phyloP scores from a whole-genome alignment of 2,113 vertebrate species.

The Pelobates fuscus region DNA sequence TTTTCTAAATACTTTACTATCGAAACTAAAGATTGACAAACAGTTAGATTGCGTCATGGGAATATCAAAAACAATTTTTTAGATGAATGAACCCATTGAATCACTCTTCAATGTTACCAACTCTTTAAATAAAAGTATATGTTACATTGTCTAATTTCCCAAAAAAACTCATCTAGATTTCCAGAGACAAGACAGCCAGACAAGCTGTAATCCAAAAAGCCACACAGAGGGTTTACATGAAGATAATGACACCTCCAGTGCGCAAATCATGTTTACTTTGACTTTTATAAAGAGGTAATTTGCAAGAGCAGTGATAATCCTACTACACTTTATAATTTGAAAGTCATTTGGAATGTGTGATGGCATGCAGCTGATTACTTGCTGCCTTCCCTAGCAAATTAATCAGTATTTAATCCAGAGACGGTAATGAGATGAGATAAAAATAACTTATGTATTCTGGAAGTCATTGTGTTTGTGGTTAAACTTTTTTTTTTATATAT shows the following conservation, averaged over 20 bases:
- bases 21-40: too few relatives aligned
- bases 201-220: slow-evolving; percentile 54
- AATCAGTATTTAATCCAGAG: slow-evolving; percentile 69
- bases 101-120: too few relatives aligned
- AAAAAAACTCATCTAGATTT: slow-evolving; percentile 23
- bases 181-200: slow-evolving; percentile 45
- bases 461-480: not conserved
- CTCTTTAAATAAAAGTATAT: slow-evolving; percentile 11
- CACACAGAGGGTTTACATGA: slow-evolving; percentile 50
- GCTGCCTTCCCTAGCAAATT: slow-evolving; percentile 64
- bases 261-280: slow-evolving; percentile 56
- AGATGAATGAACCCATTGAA: too few relatives aligned
- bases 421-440: slow-evolving; percentile 60
- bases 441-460: slow-evolving; percentile 49
- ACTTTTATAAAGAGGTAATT: slow-evolving; percentile 70
- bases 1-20: too few relatives aligned
- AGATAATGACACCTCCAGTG: slow-evolving; percentile 52
- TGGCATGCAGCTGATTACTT: slow-evolving; percentile 66
- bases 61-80: too few relatives aligned
- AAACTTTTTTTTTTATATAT: not conserved
- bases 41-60: too few relatives aligned
- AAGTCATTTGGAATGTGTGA: slow-evolving; percentile 62
- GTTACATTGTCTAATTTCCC: slow-evolving; percentile 3
- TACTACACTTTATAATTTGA: slow-evolving; percentile 65
- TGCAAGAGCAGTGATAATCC: slow-evolving; percentile 66